Percentiles rank a stretch among this genome's conserved stretches.
phyloP scores from a whole-genome alignment of 2,113 vertebrate species.

The Arenaria interpres region DNA sequence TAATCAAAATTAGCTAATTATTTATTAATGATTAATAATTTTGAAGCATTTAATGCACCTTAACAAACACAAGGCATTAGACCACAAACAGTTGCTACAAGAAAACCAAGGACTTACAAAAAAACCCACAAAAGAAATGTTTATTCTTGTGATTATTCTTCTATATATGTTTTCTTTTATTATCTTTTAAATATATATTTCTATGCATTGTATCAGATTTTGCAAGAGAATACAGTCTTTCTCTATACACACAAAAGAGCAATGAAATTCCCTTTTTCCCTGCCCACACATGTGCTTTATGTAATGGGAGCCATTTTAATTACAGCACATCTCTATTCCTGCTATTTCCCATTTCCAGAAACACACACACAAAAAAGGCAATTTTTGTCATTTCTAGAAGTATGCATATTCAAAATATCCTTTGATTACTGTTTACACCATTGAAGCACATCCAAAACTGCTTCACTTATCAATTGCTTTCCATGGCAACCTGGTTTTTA shows the following conservation, averaged over 20 bases:
- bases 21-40: not conserved
- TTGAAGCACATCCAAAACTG: not conserved
- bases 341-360: not conserved
- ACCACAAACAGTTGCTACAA: not conserved
- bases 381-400: not conserved
- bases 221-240: not conserved
- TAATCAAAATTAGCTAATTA: not conserved
- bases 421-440: not conserved
- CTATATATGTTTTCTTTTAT: not conserved
- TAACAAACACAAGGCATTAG: not conserved
- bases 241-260: not conserved
- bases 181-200: slow-evolving; percentile 9
- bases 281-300: not conserved
- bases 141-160: not conserved
- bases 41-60: not conserved
- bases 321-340: not conserved
- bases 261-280: not conserved
- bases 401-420: not conserved
- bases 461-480: not conserved
- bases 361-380: not conserved
- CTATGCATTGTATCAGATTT: not conserved
- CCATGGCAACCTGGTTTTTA: not conserved
- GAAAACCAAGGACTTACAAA: slow-evolving; percentile 16
- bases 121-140: not conserved
- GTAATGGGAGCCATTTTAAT: not conserved